These are phyloP conservation scores for Gymnopithys bicolor DNA, from an alignment of 2,797 vertebrate species.

Conservation along the genomic window DNA sequence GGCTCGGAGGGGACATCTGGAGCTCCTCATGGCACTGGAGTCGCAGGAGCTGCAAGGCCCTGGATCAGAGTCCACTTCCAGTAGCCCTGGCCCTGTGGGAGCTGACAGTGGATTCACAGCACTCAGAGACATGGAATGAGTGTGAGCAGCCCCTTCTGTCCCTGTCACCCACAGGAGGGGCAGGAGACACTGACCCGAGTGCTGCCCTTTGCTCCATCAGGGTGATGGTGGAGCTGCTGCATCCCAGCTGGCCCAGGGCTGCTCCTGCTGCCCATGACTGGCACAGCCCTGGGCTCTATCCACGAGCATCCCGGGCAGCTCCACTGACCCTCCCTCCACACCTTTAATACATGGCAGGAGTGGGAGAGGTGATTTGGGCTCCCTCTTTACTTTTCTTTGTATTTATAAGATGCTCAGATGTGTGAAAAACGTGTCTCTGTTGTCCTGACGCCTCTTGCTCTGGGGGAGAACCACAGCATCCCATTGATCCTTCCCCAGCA, in stretches of 20 bases:
- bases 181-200: background rate
- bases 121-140: fast-evolving
- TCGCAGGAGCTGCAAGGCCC: background rate
- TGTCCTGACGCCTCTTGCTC: background rate
- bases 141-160: background rate
- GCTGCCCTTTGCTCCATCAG: background rate
- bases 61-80: fast-evolving
- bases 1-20: background rate
- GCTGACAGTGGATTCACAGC: background rate
- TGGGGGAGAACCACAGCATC: background rate
- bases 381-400: background rate
- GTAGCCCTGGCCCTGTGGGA: fast-evolving
- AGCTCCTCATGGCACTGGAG: background rate
- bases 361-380: background rate
- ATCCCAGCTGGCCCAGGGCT: background rate
- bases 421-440: background rate
- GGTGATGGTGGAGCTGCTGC: background rate
- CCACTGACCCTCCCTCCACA: background rate
- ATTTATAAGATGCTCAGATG: fast-evolving
- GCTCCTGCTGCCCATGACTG: background rate
- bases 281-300: background rate
- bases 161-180: background rate
- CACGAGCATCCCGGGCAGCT: background rate
- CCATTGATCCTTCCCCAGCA: background rate
- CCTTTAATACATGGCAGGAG: background rate